Conservation (phyloP, 2,888 invertebrate species). For the Apotomis capreana region DNA sequence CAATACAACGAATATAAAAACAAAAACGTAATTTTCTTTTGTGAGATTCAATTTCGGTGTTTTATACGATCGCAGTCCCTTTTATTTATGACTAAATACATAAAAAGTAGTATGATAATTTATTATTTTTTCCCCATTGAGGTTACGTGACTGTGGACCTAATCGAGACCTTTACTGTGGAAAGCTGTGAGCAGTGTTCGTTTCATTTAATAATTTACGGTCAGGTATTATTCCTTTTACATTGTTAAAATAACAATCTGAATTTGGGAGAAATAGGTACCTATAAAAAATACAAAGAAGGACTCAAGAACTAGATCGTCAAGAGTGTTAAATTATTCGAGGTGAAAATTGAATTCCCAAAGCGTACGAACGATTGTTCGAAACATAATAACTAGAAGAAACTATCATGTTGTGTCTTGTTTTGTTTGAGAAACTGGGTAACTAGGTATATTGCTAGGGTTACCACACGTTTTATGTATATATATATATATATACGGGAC, state of each 20-base stretch:
- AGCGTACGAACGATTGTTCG: neutral
- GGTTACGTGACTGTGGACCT: conserved; percentile 23
- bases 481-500: too few species aligned
- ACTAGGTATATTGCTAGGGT: neutral
- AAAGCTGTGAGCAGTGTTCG: conserved; percentile 13
- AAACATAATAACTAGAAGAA: neutral
- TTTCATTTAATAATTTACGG: conserved; percentile 25
- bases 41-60: conserved; percentile 49
- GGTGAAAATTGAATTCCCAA: neutral
- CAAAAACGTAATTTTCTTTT: conserved; percentile 53
- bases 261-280: neutral
- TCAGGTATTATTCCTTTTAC: neutral
- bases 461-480: too few species aligned
- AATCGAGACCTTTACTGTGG: conserved; percentile 14
- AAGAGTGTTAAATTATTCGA: neutral
- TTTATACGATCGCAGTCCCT: conserved; percentile 49
- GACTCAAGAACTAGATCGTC: neutral
- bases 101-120: conserved; percentile 39
- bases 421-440: conserved; percentile 22
- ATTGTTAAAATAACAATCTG: conserved; percentile 5
- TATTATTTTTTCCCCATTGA: conserved; percentile 25
- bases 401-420: neutral
- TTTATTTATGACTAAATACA: conserved; percentile 43
- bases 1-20: conserved; percentile 52
- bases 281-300: neutral